Percentiles rank a stretch among this genome's conserved stretches.
Evolutionary conservation across 1,140 invertebrate genomes (phyloP).

Genomic region (Procambarus virginalis): DNA sequence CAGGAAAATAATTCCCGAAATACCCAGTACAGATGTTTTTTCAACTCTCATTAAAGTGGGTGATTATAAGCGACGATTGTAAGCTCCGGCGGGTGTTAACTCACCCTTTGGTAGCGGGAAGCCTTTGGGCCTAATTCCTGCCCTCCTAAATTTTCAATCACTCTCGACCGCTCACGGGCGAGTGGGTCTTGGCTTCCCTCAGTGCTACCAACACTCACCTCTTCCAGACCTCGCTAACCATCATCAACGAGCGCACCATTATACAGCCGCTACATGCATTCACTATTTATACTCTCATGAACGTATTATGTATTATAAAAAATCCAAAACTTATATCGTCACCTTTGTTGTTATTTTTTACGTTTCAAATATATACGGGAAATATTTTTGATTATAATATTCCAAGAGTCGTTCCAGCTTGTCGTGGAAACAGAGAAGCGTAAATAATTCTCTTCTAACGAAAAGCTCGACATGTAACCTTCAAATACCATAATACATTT

Average conservation of each 20-base stretch:
- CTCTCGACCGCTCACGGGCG: slow-evolving; percentile 22
- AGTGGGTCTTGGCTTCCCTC: neutral
- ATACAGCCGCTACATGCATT: too few relatives aligned
- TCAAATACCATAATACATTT: neutral
- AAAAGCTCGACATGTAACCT: neutral
- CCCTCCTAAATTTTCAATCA: slow-evolving; percentile 35
- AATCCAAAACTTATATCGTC: too few relatives aligned
- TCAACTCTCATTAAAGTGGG: neutral
- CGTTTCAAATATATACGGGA: neutral
- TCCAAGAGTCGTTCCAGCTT: neutral
- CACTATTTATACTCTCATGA: too few relatives aligned
- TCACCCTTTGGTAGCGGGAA: neutral
- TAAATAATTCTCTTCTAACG: neutral
- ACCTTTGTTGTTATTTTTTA: too few relatives aligned
- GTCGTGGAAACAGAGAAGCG: neutral
- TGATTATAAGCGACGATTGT: neutral
- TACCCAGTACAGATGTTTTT: neutral
- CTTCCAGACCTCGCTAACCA: neutral
- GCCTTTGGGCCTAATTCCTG: slow-evolving; percentile 4
- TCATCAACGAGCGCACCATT: neutral
- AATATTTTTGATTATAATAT: neutral
- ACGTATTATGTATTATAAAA: too few relatives aligned
- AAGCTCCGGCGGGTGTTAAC: neutral
- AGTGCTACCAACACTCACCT: slow-evolving; percentile 3
- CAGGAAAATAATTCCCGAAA: neutral